Conservation (phyloP, 2,888 invertebrate genomes). For the Cheiracanthium punctorium region DNA sequence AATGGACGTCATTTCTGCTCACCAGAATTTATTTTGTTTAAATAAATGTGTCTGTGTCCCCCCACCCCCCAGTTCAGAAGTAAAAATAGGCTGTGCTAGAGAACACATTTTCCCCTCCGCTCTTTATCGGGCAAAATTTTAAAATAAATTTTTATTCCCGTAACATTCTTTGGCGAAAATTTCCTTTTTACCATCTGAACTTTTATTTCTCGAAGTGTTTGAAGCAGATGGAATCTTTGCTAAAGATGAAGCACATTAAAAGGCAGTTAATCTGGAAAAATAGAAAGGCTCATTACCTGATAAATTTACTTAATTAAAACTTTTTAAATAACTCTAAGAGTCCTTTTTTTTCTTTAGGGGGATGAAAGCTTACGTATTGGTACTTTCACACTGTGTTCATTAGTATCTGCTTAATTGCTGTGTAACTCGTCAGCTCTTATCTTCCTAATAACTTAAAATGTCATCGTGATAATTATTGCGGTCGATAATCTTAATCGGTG, state of each 20-base stretch:
- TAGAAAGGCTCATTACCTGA: neutral
- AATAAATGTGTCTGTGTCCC: constrained; percentile 36
- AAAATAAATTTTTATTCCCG: constrained; percentile 6
- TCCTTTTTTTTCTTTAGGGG: neutral
- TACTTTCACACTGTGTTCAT: too few relatives aligned
- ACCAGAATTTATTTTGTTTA: constrained; percentile 39
- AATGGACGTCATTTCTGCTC: constrained; percentile 36
- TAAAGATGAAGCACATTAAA: neutral
- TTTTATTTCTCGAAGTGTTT: neutral
- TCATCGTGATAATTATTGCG: too few relatives aligned
- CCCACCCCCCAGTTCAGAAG: neutral
- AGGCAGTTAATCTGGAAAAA: neutral
- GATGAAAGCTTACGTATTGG: too few relatives aligned
- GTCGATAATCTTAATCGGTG: too few relatives aligned
- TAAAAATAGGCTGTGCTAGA: neutral
- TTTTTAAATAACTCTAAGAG: neutral
- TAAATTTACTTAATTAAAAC: constrained; percentile 1
- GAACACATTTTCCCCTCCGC: neutral
- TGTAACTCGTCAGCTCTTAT: too few relatives aligned
- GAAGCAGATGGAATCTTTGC: neutral
- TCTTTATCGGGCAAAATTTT: neutral
- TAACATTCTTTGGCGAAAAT: neutral
- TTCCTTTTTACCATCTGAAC: neutral
- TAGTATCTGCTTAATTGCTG: too few relatives aligned
- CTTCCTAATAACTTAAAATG: too few relatives aligned